Evolutionary conservation across 2,797 vertebrate genomes (phyloP), one percentile per base, ranked within the genome.

Genomic region (Synanceia verrucosa): DNA sequence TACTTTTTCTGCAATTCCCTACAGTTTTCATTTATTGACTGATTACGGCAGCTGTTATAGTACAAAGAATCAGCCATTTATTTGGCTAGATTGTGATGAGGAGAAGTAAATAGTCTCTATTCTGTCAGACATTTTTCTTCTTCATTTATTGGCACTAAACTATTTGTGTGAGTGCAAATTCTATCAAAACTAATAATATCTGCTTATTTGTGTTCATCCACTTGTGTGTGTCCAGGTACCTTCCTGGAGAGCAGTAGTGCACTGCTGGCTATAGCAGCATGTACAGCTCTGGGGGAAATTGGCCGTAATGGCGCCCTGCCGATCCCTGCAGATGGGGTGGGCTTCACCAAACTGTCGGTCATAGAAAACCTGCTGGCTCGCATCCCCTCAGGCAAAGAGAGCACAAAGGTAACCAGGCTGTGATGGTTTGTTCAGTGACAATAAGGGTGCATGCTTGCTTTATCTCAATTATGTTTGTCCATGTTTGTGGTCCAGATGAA

Each of bases 311-410:
- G 97, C 1, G 73, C 94, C 21, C 92, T 99, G 74, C 94, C 96
- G 10, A 95, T 99, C 56, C 95, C 95, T 39, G 90, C 88, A 0
- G 96, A 98, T 51, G 98, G 97, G 6, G 82, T 94, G 18, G 96
- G 96, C 47, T 96, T 98, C 86, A 96, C 95, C 75, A 99, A 99
- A 85, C 90, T 97, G 31, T 93, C 93, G n/a, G 91, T 95, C 33
- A 96, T 99, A 76, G 96, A 98, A 88, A 98, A 94, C 80, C 93
- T 99, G 75, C 84, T 99, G 46, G 94, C 94, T 28, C 94, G 96
- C 82, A 98, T 99, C 77, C 95, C 96, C 26, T 99, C 97, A 34
- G 95, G 96, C 91, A 99, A 99, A 86, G 98, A 99, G 91, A 97
- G 93, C 75, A 92, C 95, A 67, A 99, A 99, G 96, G 97, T 94